Percentiles rank a stretch among this genome's conserved stretches.
Conservation (phyloP, 2,113 vertebrate species). For the Gadus chalcogrammus region DNA sequence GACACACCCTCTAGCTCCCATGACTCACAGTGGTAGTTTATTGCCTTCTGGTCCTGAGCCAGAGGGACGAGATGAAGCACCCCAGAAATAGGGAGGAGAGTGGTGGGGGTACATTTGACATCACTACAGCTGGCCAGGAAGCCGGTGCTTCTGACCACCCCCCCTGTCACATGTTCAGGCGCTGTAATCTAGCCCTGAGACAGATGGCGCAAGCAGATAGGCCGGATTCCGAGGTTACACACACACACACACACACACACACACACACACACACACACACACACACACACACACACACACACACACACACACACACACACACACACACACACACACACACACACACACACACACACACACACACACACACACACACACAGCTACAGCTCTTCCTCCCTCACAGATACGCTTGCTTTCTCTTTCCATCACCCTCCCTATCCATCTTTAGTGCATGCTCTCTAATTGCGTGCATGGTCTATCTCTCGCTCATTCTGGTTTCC, state of each 20-base stretch:
- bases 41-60: too few relatives aligned
- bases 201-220: conserved; percentile 64
- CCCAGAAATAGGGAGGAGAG: not conserved
- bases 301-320: too few relatives aligned
- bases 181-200: conserved; percentile 56
- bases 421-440: too few relatives aligned
- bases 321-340: too few relatives aligned
- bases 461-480: conserved; percentile 42
- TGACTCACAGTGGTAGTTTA: not conserved
- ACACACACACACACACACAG: too few relatives aligned
- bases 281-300: conserved; percentile 24
- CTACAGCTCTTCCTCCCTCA: too few relatives aligned
- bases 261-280: conserved; percentile 35
- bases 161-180: conserved; percentile 55
- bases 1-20: not conserved
- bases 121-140: not conserved
- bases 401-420: too few relatives aligned
- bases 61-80: too few relatives aligned
- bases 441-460: conserved; percentile 23
- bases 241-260: conserved; percentile 13
- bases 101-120: not conserved
- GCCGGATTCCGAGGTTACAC: conserved; percentile 44
- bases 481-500: not conserved
- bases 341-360: conserved; percentile 3
- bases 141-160: not conserved